Base-by-base conservation (phyloP, 2,888 invertebrate genomes). In the Dione vanillae region DNA sequence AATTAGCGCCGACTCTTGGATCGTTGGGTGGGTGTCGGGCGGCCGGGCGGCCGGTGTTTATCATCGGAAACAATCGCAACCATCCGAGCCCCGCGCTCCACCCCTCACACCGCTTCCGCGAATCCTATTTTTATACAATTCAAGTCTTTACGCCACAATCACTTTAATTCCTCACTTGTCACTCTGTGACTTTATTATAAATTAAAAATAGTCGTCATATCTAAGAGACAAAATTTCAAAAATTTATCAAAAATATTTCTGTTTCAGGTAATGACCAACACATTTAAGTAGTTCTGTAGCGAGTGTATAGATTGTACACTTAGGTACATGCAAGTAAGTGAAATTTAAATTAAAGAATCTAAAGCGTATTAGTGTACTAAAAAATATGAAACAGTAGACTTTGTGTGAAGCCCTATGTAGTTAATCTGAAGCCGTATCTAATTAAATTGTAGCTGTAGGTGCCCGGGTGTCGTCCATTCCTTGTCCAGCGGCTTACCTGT, bases 381-480 rank as follows among this genome's bases (percentile, higher is more conserved):
- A 80, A 87, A 88, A 87, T 87, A 91, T 90, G 92, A 89, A 91
- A 92, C 85, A 80, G 82, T 87, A 88, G 87, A 91, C 90, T 87
- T 86, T 87, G 86, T 86, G 84, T 84, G 92, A 92, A 92, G 89
- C 92, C 92, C 75, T 82, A 90, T 78, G 69, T 79, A 83, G 88
- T 85, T 93, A 93, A 93, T 93, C 92, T 86, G 92, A 93, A 93
- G 91, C 92, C 92, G 76, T 93, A 90, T 89, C 91, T 93, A 93
- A 93, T 93, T 93, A 91, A 91, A 93, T 92, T 93, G 91, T 89
- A 83, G 82, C 80, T 80, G 82, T 83, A 83, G 84, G 85, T 86
- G 84, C 83, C 81, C 82, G 78, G 85, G 79, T 77, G 75, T 79
- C 74, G 85, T 81, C 81, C 90, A 92, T 88, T 92, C 87, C 76